phyloP scores from a whole-genome alignment of 2,797 vertebrate genomes.

The Ibycter americanus region DNA sequence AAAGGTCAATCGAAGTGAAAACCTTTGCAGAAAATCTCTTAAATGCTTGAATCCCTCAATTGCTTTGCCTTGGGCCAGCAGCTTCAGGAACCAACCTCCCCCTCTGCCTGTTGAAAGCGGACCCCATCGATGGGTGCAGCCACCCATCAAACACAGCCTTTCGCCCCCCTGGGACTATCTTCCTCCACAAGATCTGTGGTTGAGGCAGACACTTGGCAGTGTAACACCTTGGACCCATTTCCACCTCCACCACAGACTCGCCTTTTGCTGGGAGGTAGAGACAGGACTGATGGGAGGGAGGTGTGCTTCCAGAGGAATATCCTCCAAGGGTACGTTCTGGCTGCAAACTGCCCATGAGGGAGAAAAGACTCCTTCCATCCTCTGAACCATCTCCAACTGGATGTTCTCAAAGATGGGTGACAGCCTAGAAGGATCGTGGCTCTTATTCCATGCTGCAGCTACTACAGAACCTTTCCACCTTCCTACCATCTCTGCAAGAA shows the following conservation, averaged over 20 bases:
- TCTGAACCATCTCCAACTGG: neutral
- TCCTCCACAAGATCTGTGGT: neutral
- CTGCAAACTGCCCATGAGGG: neutral
- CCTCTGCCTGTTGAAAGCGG: neutral
- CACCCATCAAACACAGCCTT: neutral
- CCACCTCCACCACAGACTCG: neutral
- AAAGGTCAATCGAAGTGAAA: conserved; percentile 37
- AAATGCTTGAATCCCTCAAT: conserved; percentile 12
- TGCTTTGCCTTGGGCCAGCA: neutral
- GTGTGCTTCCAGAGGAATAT: neutral
- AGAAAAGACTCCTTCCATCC: neutral
- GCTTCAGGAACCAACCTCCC: neutral
- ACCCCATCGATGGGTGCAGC: neutral
- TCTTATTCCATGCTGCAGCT: neutral
- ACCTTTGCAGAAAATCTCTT: conserved; percentile 40
- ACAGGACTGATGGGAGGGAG: neutral
- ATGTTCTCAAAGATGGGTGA: neutral
- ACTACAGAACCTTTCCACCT: neutral
- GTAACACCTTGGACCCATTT: neutral
- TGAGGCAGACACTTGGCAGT: neutral
- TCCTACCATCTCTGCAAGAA: neutral
- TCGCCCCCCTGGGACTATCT: neutral
- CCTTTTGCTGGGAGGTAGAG: neutral
- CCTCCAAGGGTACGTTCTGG: neutral
- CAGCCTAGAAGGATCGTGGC: neutral